Conservation (phyloP, 1,140 invertebrate species). For the Venustaconcha ellipsiformis region DNA sequence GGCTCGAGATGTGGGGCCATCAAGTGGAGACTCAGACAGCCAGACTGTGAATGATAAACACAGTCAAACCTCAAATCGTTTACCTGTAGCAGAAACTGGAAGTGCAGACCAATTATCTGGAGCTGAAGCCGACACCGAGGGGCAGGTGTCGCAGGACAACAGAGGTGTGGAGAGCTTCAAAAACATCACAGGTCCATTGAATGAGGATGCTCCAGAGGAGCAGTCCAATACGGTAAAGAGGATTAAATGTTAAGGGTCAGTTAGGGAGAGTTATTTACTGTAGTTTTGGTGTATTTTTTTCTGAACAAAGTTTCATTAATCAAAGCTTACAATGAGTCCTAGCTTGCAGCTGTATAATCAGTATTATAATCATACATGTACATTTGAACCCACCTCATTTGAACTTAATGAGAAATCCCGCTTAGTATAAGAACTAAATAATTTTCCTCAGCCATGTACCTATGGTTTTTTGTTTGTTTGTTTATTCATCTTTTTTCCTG, state of each 20-base stretch:
- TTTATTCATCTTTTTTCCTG: background rate
- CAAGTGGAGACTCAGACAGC: constrained; percentile 65
- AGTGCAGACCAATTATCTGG: constrained; percentile 36
- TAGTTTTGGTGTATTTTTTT: background rate
- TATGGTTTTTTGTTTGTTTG: no score
- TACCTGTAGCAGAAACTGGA: no score
- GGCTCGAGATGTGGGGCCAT: constrained; percentile 55
- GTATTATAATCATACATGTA: background rate
- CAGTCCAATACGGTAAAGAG: background rate
- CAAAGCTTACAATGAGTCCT: background rate
- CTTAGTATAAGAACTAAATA: no score
- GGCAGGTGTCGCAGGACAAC: constrained; percentile 44
- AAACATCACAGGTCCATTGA: constrained; percentile 18
- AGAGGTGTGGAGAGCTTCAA: constrained; percentile 11
- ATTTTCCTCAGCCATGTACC: no score
- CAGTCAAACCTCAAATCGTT: no score
- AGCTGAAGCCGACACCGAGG: constrained; percentile 61
- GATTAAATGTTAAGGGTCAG: background rate
- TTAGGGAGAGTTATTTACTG: background rate
- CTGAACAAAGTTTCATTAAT: background rate
- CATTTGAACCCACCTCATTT: no score
- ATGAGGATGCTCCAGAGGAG: constrained; percentile 33
- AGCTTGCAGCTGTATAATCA: background rate
- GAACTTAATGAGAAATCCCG: no score
- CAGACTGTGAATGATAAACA: constrained; percentile 53